phyloP scores from a whole-genome alignment of 1,140 invertebrate species.

The Caerostris darwini region DNA sequence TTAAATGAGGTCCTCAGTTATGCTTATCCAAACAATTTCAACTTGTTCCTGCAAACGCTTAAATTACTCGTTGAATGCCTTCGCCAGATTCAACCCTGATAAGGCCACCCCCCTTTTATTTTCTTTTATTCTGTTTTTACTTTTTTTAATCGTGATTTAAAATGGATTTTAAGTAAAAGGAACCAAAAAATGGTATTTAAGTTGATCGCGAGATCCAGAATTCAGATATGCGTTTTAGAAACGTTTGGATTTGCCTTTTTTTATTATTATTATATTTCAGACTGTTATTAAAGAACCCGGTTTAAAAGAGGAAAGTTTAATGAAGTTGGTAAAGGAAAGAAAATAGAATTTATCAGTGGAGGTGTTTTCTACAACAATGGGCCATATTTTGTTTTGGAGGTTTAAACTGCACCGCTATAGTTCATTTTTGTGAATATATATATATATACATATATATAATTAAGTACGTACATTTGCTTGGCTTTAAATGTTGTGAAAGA shows the following conservation, averaged over 20 bases:
- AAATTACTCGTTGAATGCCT: slow-evolving; percentile 51
- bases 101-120: neutral
- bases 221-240: slow-evolving; percentile 26
- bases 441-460: too few relatives aligned
- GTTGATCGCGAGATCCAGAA: slow-evolving; percentile 20
- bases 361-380: neutral
- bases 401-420: too few relatives aligned
- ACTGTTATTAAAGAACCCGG: neutral
- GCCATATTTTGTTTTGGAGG: neutral
- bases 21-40: slow-evolving; percentile 76
- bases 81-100: slow-evolving; percentile 25
- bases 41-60: slow-evolving; percentile 47
- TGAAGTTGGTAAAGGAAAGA: neutral
- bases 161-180: slow-evolving; percentile 59
- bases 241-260: neutral
- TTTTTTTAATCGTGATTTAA: slow-evolving; percentile 63
- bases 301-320: neutral
- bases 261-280: neutral
- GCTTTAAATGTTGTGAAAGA: neutral
- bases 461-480: too few relatives aligned
- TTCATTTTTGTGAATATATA: too few relatives aligned
- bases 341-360: slow-evolving; percentile 17
- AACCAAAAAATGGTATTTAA: slow-evolving; percentile 20
- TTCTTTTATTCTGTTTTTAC: neutral
- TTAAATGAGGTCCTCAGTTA: slow-evolving; percentile 75